Conservation (phyloP, 2,888 invertebrate genomes). For the Lithophane semibrunnea region DNA sequence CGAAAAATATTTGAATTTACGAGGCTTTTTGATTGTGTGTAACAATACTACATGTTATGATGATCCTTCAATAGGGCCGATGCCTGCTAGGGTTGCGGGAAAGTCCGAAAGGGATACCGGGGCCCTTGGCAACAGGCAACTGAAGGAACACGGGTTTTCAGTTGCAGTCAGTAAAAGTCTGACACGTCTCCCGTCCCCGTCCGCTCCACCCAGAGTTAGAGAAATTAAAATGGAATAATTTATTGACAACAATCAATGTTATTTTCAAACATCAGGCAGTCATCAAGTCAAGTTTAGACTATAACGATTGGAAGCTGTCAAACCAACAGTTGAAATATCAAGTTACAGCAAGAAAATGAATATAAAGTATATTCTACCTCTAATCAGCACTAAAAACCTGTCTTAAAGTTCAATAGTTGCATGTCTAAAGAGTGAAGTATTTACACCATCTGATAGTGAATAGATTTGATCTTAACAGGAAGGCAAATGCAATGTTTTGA, state of each 20-base stretch:
- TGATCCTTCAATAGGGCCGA: no score
- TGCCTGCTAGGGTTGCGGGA: no score
- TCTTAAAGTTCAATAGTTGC: constrained; percentile 17
- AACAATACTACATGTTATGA: background rate
- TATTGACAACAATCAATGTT: no score
- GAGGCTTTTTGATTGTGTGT: no score
- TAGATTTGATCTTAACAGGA: constrained; percentile 27
- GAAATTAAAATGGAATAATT: no score
- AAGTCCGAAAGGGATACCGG: no score
- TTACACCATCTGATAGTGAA: constrained; percentile 15
- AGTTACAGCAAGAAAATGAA: background rate
- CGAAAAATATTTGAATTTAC: background rate
- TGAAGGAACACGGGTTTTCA: no score
- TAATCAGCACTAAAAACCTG: background rate
- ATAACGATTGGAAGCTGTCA: background rate
- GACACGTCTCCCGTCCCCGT: no score
- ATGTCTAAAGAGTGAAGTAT: constrained; percentile 11
- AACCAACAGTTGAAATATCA: background rate
- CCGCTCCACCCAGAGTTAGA: no score
- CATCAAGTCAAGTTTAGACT: background rate
- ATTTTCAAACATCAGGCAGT: no score
- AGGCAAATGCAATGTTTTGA: constrained; percentile 15
- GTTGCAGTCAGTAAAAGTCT: no score
- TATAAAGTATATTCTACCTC: background rate
- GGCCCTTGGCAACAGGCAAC: no score